Conservation (phyloP, 2,797 vertebrate species). For the Falco peregrinus region DNA sequence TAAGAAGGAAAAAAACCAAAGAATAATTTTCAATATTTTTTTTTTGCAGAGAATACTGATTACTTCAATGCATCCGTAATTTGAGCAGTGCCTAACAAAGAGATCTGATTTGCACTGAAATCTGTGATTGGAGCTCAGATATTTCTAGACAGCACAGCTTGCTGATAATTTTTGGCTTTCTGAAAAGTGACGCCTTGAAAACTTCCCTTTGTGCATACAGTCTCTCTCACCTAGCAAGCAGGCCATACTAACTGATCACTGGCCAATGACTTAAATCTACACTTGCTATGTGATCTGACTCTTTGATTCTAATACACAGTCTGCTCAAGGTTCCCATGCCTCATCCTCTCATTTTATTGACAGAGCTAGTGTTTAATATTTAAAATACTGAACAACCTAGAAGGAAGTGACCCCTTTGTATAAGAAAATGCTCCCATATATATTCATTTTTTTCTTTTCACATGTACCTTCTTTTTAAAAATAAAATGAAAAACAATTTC, state of each 20-base stretch:
- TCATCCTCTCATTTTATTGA: not conserved
- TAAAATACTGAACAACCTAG: not conserved
- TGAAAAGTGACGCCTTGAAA: not conserved
- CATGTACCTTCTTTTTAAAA: not conserved
- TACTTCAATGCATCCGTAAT: slow-evolving; percentile 52
- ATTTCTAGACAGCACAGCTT: slow-evolving; percentile 53
- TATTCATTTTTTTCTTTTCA: not conserved
- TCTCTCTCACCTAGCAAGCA: not conserved
- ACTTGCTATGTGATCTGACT: not conserved
- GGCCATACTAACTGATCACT: not conserved
- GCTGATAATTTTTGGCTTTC: slow-evolving; percentile 16
- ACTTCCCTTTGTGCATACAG: not conserved
- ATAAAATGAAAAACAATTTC: not conserved
- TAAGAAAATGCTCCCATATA: not conserved
- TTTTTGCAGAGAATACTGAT: slow-evolving; percentile 30
- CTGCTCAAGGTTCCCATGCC: not conserved
- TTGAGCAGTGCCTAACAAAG: slow-evolving; percentile 45
- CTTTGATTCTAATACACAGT: not conserved
- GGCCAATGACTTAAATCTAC: not conserved
- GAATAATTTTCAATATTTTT: not conserved
- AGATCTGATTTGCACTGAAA: slow-evolving; percentile 54
- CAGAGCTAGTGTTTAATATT: not conserved
- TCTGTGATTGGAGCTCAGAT: slow-evolving; percentile 6
- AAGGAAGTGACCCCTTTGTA: not conserved
- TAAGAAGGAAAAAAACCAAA: not conserved